These are phyloP conservation scores for Catocala fraxini DNA, from an alignment of 2,888 invertebrate species.

Conservation along the genomic window DNA sequence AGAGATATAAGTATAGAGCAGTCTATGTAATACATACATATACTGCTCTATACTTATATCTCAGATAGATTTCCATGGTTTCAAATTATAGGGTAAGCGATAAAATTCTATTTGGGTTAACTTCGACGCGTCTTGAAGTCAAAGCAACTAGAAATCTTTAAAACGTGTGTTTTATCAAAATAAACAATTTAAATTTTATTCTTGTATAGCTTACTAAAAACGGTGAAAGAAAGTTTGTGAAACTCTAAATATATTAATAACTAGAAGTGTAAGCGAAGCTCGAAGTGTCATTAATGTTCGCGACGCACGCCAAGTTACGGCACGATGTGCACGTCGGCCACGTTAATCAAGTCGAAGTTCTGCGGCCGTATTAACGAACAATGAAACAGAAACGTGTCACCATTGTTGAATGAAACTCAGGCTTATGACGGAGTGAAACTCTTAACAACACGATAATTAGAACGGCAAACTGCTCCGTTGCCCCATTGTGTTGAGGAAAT, in stretches of 20 bases:
- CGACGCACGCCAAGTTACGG: conserved; percentile 36
- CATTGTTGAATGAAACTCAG: conserved; percentile 63
- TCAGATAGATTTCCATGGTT: too few relatives aligned
- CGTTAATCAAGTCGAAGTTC: conserved; percentile 69
- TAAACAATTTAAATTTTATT: too few relatives aligned
- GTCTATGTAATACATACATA: too few relatives aligned
- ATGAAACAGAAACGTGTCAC: conserved; percentile 70
- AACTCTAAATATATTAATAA: conserved; percentile 39
- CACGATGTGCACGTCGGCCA: conserved; percentile 49
- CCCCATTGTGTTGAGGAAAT: conserved; percentile 53
- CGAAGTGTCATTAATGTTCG: conserved; percentile 34
- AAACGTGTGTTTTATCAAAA: too few relatives aligned
- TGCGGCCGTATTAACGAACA: conserved; percentile 67
- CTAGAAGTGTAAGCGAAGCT: conserved; percentile 29
- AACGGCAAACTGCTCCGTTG: conserved; percentile 57
- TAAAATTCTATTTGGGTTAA: too few relatives aligned
- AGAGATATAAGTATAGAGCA: too few relatives aligned
- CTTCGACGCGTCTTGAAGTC: too few relatives aligned
- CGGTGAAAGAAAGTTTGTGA: conserved; percentile 26
- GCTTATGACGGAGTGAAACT: conserved; percentile 63
- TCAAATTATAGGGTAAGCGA: too few relatives aligned
- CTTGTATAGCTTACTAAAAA: too few relatives aligned
- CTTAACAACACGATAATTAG: conserved; percentile 67
- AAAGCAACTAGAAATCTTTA: too few relatives aligned
- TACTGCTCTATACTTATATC: too few relatives aligned